Evolutionary conservation across 1,140 invertebrate species (phyloP), one percentile per base, ranked within the genome.

Genomic region (Drosophila chauvacae): DNA sequence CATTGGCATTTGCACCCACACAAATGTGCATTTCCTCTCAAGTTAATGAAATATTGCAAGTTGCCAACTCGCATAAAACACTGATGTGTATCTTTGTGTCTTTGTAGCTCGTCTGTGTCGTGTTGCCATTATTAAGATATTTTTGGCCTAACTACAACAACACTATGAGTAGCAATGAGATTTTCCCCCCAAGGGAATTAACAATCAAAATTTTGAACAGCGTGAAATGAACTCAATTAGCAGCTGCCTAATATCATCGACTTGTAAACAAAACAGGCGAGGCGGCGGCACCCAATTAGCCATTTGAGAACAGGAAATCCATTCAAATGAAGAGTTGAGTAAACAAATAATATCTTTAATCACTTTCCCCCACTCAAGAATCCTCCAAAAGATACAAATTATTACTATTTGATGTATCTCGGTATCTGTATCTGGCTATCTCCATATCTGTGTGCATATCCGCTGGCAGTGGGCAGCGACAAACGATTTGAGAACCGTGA

Each of bases 401-500:
- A 63, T 63, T 56, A 41, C 16, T 14, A 63, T 59, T 59, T 63
- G 33, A 63, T 63, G 39, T 48, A 41, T 23, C 23, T 66, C 9
- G 28, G 41, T 9, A 51, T 51, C 47, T 76, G 56, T 58, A 59
- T 60, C 26, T 60, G 57, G 37, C 16, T 70, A 48, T 60, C 28
- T 59, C 13, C 55, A 30, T 61, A 44, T 68, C 20, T 59, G 42
- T 58, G 20, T 73, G 53, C 61, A 42, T 77, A 87, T 88, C 84
- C 84, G 84, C 77, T 80, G 68, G 84, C 47, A 48, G 47, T 88
- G 84, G 84, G 84, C 85, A 87, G 84, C 51, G 47, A 56, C 42
- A 53, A 76, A 64, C 80, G 79, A 80, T 74, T 84, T 68, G 73
- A 84, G 59, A 87, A 87, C 84, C 84, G 81, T 88, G 84, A 88